A percentile compares a stretch with the other conserved stretches of the same genome.
Conservation (phyloP, 2,888 invertebrate species). For the Stenodera caucasica region DNA sequence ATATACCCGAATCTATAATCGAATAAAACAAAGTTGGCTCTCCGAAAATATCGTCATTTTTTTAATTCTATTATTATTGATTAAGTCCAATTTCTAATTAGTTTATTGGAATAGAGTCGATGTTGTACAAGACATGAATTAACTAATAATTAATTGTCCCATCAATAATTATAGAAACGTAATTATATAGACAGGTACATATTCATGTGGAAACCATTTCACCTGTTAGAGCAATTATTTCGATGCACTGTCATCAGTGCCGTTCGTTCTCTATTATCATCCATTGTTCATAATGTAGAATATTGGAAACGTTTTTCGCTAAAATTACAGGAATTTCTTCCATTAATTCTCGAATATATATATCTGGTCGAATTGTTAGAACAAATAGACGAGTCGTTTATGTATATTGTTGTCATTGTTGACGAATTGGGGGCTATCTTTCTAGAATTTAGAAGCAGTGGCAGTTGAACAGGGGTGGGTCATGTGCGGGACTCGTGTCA, state of each 20-base stretch:
- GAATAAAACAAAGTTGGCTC: no score
- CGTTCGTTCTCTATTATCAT: neutral
- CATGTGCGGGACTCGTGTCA: constrained; percentile 35
- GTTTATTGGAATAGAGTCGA: neutral
- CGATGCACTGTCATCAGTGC: neutral
- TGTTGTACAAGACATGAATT: neutral
- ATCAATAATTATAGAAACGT: neutral
- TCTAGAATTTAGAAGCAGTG: neutral
- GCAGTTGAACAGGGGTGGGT: constrained; percentile 22
- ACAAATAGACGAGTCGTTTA: constrained; percentile 4
- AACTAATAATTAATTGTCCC: neutral
- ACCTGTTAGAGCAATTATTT: neutral
- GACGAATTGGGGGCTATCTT: neutral
- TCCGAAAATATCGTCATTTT: no score
- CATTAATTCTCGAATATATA: no score
- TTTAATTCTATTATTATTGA: no score
- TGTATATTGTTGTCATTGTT: constrained; percentile 16
- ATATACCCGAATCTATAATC: no score
- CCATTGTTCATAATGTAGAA: no score
- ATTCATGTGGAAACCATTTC: neutral
- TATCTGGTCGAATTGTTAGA: no score
- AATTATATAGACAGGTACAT: neutral
- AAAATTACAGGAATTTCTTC: no score
- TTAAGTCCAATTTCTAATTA: no score
- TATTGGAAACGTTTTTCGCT: no score